These are phyloP conservation scores for Istiophorus platypterus DNA, from an alignment of 2,113 vertebrate genomes.

Conservation along the genomic window DNA sequence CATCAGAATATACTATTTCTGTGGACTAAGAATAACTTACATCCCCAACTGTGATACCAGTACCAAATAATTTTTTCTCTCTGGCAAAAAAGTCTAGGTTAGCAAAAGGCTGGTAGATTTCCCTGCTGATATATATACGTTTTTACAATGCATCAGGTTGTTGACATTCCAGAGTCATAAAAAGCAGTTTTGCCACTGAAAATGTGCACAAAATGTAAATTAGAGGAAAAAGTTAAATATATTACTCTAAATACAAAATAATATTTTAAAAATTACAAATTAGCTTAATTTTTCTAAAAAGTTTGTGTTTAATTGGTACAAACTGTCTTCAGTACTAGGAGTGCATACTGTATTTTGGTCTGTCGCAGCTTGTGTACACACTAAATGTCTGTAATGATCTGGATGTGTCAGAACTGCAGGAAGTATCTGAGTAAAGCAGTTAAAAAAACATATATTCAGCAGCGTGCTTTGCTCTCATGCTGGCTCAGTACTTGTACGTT, in stretches of 20 bases:
- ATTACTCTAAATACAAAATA: neutral
- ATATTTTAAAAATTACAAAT: too few species aligned
- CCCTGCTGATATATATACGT: constrained; percentile 27
- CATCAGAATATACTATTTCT: constrained; percentile 37
- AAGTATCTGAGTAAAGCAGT: neutral
- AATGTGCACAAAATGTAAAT: constrained; percentile 10
- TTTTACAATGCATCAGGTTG: constrained; percentile 5
- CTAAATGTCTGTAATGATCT: neutral
- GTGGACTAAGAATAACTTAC: constrained; percentile 23
- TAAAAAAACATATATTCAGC: constrained; percentile 4
- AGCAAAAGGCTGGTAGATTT: constrained; percentile 15
- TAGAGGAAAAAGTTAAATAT: neutral
- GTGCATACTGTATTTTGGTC: neutral
- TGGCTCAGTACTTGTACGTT: neutral
- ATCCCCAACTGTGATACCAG: constrained; percentile 25
- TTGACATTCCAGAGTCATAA: neutral
- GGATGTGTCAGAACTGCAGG: neutral
- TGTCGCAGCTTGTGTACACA: neutral
- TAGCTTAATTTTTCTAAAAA: neutral
- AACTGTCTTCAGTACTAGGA: neutral
- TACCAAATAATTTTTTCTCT: constrained; percentile 19
- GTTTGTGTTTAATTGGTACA: neutral
- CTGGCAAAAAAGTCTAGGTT: neutral
- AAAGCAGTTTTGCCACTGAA: neutral
- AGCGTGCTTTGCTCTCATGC: constrained; percentile 4